Evolutionary conservation across 1,140 invertebrate species (phyloP), one percentile per base, ranked within the genome.

Genomic region (Galleria mellonella): DNA sequence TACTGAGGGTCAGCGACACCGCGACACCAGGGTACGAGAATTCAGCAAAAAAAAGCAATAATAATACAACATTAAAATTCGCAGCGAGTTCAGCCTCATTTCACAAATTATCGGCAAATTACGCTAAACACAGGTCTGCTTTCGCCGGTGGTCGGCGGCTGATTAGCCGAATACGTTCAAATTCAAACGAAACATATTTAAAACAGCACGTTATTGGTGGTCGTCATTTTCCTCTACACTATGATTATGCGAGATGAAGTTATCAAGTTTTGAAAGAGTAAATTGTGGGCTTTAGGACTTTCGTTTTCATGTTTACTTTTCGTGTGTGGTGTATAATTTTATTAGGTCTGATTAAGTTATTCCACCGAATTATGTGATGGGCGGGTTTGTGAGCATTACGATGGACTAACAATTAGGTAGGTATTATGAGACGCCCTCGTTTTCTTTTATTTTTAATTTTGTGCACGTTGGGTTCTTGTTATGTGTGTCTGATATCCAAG

Each of bases 261-360:
- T 72, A 74, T 77, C 66, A 74, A 72, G 65, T 59, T 62, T 71
- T 59, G 54, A 51, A 64, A 58, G 40, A 60, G 51, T 46, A 77
- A 74, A 77, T 74, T 77, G 63, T 51, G 33, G 58, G 60, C 23
- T 55, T 52, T 51, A 35, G 38, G 45, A 59, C 62, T 74, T 53
- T 77, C 69, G 66, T 51, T 74, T 64, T 72, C 62, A 50, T 74
- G 62, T 77, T 77, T 77, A 62, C 66, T 65, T 67, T 71, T 62
- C 59, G 53, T 56, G 46, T 48, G 46, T 48, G 35, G 43, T 54
- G 51, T 70, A 62, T 71, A 72, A 64, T 68, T 76, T 72, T 62
- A 72, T 67, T 64, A 66, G 41, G 47, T 36, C 40, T 61, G 47
- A 72, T 72, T 70, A 68, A 70, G 60, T 62, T 36, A 47, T 37